phyloP scores from a whole-genome alignment of 1,140 invertebrate species.

The Eriocheir sinensis region DNA sequence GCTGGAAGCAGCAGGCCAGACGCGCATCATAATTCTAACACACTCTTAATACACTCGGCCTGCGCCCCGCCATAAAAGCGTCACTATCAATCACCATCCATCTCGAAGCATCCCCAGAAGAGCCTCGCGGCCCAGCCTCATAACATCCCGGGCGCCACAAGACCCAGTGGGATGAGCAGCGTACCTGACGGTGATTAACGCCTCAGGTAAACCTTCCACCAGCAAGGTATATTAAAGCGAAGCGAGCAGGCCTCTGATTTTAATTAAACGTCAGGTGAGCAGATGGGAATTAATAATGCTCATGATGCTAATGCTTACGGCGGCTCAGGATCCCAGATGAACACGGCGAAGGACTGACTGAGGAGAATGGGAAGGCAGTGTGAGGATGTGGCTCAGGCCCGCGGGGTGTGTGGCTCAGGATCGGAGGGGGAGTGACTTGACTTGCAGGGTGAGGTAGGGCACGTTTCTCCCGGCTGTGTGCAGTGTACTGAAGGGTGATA shows the following conservation, averaged over 20 bases:
- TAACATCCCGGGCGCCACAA: background rate
- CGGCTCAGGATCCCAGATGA: background rate
- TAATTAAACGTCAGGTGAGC: constrained; percentile 53
- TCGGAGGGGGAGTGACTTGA: background rate
- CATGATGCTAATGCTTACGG: background rate
- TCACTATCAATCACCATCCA: constrained; percentile 30
- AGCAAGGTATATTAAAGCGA: constrained; percentile 29
- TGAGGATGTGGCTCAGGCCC: background rate
- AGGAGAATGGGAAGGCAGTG: background rate
- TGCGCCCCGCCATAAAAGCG: background rate
- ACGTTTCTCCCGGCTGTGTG: too few species aligned
- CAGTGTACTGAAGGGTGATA: too few species aligned
- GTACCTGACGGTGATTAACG: constrained; percentile 11
- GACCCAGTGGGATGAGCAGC: background rate
- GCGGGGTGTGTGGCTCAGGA: background rate
- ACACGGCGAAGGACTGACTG: background rate
- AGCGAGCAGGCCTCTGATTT: constrained; percentile 37
- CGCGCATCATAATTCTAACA: too few species aligned
- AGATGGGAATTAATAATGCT: constrained; percentile 33
- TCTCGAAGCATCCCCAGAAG: background rate
- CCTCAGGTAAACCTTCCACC: constrained; percentile 6
- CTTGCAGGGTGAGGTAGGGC: background rate
- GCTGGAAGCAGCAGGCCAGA: too few species aligned
- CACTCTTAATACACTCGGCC: too few species aligned
- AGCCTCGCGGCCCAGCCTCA: background rate